A percentile compares a stretch with the other conserved stretches of the same genome.
Evolutionary conservation across 2,797 vertebrate species (phyloP).

Genomic region (Lerista edwardsae): DNA sequence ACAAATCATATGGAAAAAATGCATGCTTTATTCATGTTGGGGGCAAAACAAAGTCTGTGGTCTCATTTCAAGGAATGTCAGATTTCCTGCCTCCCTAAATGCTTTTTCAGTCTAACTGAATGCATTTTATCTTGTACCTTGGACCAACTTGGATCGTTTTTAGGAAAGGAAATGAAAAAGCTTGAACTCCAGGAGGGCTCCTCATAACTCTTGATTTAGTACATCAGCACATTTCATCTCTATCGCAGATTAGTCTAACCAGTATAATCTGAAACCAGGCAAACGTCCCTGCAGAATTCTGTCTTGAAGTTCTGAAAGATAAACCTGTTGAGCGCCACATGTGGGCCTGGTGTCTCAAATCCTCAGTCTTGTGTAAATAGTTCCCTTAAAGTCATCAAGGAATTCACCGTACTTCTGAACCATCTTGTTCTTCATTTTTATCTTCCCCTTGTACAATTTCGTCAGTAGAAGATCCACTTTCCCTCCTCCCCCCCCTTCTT

Average conservation of each 20-base stretch:
- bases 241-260: slow-evolving; percentile 12
- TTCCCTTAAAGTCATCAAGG: not conserved
- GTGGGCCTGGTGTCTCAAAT: not conserved
- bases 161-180: slow-evolving; percentile 6
- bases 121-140: not conserved
- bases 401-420: not conserved
- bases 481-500: not conserved
- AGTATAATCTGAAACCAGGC: not conserved
- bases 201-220: slow-evolving; percentile 18
- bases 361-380: not conserved
- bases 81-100: not conserved
- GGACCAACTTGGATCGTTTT: not conserved
- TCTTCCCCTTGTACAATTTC: not conserved
- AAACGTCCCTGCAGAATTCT: not conserved
- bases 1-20: not conserved
- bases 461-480: not conserved
- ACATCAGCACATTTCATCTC: not conserved
- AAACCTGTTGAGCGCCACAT: not conserved
- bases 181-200: not conserved
- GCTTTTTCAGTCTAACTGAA: slow-evolving; percentile 7
- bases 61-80: not conserved
- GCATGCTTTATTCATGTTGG: not conserved
- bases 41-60: not conserved
- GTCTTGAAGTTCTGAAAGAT: slow-evolving; percentile 5
- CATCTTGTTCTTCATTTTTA: not conserved